phyloP scores from a whole-genome alignment of 30 jellyfish, hydroid and myxozoan species.

The Mastigias papua region DNA sequence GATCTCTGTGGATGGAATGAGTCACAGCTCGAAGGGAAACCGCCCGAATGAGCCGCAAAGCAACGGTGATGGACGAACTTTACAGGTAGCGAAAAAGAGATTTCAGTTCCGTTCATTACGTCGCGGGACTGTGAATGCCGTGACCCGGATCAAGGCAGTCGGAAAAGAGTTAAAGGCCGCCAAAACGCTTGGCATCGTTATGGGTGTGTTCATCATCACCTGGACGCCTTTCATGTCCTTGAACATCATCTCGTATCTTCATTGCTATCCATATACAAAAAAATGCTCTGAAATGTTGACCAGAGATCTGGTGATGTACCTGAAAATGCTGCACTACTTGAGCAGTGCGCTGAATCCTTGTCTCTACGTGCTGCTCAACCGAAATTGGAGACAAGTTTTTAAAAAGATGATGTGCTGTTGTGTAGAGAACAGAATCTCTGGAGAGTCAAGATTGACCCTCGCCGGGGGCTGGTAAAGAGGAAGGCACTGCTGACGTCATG shows the following conservation, averaged over 20 bases:
- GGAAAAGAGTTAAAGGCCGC: slow-evolving; percentile 94
- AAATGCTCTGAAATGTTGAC: slow-evolving; percentile 34
- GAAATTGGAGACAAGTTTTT: slow-evolving; percentile 87
- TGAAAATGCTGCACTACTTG: slow-evolving; percentile 83
- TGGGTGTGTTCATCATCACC: slow-evolving; percentile 79
- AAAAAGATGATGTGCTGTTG: slow-evolving; percentile 60
- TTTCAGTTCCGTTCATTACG: slow-evolving; percentile 5
- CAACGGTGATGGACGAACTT: background rate
- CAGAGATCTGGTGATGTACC: slow-evolving; percentile 41
- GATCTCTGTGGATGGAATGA: background rate
- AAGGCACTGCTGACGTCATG: no score
- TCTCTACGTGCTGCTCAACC: slow-evolving; percentile 76
- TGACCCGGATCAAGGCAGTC: slow-evolving; percentile 39
- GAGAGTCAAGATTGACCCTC: slow-evolving; percentile 25
- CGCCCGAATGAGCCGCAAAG: background rate
- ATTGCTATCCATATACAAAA: slow-evolving; percentile 41
- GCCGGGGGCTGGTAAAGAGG: slow-evolving; percentile 63
- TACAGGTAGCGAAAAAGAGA: background rate
- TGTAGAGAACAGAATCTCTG: slow-evolving; percentile 13
- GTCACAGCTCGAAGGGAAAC: background rate
- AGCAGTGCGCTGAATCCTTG: slow-evolving; percentile 89
- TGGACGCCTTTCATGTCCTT: slow-evolving; percentile 95
- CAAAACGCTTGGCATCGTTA: slow-evolving; percentile 76
- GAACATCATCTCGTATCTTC: slow-evolving; percentile 59
- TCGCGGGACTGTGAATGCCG: slow-evolving; percentile 61